Evolutionary conservation across 2,113 vertebrate species (phyloP), one percentile per base, ranked within the genome.

Genomic region (Petaurus breviceps): DNA sequence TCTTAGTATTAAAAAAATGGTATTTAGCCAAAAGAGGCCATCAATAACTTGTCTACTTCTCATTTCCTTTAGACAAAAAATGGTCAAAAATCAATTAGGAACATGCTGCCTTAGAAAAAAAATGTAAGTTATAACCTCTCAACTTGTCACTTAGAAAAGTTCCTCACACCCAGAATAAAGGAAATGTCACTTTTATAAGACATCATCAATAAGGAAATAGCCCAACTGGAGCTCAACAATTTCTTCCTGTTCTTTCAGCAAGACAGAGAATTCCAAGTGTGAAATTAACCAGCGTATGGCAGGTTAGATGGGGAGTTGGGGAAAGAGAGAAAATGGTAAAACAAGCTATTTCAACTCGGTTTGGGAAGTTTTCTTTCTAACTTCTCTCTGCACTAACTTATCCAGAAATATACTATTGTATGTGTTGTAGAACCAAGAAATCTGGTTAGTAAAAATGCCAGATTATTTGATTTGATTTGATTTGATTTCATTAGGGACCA

Each of bases 391-490:
- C 97, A 98, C 99, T 98, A 98, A 98, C 98, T 99, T 98, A 98
- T 94, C 97, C 95, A 95, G 95, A 98, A 98, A 98, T 96, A 97
- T 98, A 98, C 99, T 99, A 98, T 99, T 98, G 98, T 98, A 98
- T 98, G 92, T 97, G 98, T 98, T 98, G 98, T 61, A 77, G 97
- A 97, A 98, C 98, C 98, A 98, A 99, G 98, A 99, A 99, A 99
- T 99, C 99, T 99, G 99, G 98, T 99, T 99, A 99, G 99, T 99
- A 98, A 99, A 99, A 99, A 99, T 98, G 99, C 99, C 99, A 99
- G 98, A 99, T 99, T 99, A 98, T 99, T 98, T 99, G 98, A 99
- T 99, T 99, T 99, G 98, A 99, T 99, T 99, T 99, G 99, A 99
- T 99, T 99, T 99, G 99, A 99, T 99, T 99, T 99, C 99, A 99